phyloP scores from a whole-genome alignment of 2,888 invertebrate genomes.

The Heterodera filipjevi region DNA sequence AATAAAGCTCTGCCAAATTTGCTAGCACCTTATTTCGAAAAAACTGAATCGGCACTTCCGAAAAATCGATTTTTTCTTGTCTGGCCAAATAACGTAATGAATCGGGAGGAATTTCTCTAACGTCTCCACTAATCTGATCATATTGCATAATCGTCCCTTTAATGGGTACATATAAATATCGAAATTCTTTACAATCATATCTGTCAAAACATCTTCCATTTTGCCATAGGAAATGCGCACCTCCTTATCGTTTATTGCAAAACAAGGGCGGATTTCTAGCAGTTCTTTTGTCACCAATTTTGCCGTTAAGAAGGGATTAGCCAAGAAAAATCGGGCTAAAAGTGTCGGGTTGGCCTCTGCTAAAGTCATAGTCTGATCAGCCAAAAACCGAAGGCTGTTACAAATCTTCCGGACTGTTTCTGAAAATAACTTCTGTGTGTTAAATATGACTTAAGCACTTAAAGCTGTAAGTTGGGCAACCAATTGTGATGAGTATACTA shows the following conservation, averaged over 20 bases:
- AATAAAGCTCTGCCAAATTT: conserved; percentile 11
- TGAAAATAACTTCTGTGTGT: conserved; percentile 2
- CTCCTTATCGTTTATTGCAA: not conserved
- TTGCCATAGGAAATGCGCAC: conserved; percentile 18
- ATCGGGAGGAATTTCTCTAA: not conserved
- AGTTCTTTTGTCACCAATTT: not conserved
- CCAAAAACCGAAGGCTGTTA: not conserved
- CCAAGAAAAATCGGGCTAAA: conserved; percentile 4
- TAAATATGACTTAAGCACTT: not conserved
- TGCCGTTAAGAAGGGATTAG: not conserved
- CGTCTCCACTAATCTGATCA: conserved; percentile 7
- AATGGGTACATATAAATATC: not conserved
- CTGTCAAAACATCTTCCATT: conserved; percentile 8
- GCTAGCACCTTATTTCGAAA: conserved; percentile 18
- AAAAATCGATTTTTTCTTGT: not conserved
- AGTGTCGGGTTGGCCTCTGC: conserved; percentile 17
- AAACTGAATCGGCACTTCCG: not conserved
- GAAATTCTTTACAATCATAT: not conserved
- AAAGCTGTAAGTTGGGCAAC: conserved; percentile 12
- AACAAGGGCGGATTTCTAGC: conserved; percentile 10
- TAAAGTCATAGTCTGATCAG: conserved; percentile 3
- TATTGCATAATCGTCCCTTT: not conserved
- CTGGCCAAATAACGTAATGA: not conserved
- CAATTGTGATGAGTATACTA: conserved; percentile 10
- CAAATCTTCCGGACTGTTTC: conserved; percentile 11